Evolutionary conservation across 2,888 invertebrate genomes (phyloP).

Genomic region (Tachina lurida): DNA sequence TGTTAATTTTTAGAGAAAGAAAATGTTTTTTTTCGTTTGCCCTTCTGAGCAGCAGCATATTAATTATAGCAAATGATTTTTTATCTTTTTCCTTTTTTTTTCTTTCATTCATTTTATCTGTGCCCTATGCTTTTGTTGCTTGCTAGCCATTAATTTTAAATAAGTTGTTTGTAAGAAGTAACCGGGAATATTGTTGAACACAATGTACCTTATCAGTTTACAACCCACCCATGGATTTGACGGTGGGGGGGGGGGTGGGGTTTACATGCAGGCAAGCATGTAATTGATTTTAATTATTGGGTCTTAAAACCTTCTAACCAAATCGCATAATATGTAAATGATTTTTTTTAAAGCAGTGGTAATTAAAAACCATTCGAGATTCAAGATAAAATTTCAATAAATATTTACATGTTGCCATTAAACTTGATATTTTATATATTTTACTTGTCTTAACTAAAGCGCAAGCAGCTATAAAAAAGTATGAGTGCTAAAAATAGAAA

Average conservation of each 20-base stretch:
- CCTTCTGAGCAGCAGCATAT: constrained; percentile 42
- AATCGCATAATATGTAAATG: constrained; percentile 3
- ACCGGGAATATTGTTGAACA: constrained; percentile 41
- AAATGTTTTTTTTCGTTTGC: neutral
- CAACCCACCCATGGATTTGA: constrained; percentile 47
- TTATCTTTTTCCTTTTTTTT: neutral
- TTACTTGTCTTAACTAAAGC: neutral
- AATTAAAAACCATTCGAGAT: constrained; percentile 14
- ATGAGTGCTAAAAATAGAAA: neutral
- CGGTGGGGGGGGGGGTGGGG: constrained; percentile 4
- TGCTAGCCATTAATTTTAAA: constrained; percentile 38
- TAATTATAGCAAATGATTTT: constrained; percentile 58
- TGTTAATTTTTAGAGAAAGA: constrained; percentile 17
- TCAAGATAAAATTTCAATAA: constrained; percentile 29
- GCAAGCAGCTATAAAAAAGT: neutral
- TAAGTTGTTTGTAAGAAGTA: constrained; percentile 38
- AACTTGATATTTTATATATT: neutral
- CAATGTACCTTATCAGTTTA: constrained; percentile 48
- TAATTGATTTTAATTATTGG: constrained; percentile 70
- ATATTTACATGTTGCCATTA: neutral
- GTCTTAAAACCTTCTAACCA: constrained; percentile 7
- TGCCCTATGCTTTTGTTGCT: neutral
- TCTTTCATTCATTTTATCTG: neutral
- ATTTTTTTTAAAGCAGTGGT: neutral
- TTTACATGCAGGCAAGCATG: constrained; percentile 66